phyloP scores from a whole-genome alignment of 2,888 invertebrate genomes.

The Apotomis turbidana region DNA sequence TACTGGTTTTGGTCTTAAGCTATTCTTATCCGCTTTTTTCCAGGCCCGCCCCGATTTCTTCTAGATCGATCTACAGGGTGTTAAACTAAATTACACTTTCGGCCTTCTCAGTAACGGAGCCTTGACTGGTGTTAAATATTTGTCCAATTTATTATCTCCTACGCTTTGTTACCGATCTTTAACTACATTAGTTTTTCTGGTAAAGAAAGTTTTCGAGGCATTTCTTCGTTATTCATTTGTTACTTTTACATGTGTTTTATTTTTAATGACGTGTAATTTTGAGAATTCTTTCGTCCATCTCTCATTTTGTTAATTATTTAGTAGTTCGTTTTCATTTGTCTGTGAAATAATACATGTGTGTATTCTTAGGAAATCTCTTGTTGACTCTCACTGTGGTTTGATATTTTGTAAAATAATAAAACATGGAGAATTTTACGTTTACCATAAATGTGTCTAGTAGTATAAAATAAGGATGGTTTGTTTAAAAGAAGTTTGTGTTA shows the following conservation, averaged over 20 bases:
- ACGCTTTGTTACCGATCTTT: conserved; percentile 28
- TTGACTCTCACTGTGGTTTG: not conserved
- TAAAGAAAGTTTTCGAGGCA: conserved; percentile 12
- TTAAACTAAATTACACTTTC: conserved; percentile 40
- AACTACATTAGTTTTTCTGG: conserved; percentile 24
- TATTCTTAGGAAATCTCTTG: conserved; percentile 4
- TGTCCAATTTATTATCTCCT: conserved; percentile 40
- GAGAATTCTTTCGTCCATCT: conserved; percentile 19
- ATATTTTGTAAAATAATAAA: conserved; percentile 6
- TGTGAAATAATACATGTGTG: not conserved
- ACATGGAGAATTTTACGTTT: not conserved
- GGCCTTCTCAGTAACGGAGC: conserved; percentile 37
- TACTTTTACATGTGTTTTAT: not conserved
- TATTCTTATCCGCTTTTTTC: conserved; percentile 5
- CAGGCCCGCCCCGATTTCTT: conserved; percentile 16
- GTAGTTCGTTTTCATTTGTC: conserved; percentile 1
- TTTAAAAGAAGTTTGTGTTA: too few species aligned
- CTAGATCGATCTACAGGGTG: conserved; percentile 41
- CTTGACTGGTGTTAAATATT: conserved; percentile 38
- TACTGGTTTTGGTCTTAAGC: not conserved
- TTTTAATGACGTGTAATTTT: conserved; percentile 10
- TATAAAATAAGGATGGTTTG: not conserved
- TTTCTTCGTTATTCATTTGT: conserved; percentile 26
- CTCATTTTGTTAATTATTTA: not conserved
- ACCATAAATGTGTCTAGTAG: not conserved